Conservation (phyloP, 1,140 invertebrate species). For the Sarcophaga peregrina region DNA sequence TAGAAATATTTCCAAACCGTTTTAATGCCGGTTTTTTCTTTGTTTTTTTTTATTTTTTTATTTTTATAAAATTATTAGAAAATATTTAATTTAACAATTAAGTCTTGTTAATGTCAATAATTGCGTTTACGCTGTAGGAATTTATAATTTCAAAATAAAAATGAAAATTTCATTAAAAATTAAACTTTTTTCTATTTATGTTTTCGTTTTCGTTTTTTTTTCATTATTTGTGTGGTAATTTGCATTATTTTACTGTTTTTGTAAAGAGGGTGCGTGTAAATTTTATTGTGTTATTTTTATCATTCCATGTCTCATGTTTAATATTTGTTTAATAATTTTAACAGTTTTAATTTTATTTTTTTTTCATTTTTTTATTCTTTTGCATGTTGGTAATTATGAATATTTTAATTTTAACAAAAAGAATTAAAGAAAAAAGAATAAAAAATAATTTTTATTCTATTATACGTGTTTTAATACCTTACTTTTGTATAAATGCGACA, state of each 20-base stretch:
- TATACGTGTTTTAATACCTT: too few relatives aligned
- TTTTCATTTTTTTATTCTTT: not conserved
- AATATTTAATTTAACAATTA: slow-evolving; percentile 9
- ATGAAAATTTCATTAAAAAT: slow-evolving; percentile 10
- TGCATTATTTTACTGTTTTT: not conserved
- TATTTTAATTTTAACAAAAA: not conserved
- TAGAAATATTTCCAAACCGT: too few relatives aligned
- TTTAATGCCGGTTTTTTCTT: too few relatives aligned
- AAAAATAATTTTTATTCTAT: too few relatives aligned
- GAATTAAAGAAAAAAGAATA: too few relatives aligned
- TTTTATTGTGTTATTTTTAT: not conserved
- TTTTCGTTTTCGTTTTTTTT: too few relatives aligned
- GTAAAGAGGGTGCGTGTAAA: not conserved
- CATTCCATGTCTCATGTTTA: not conserved
- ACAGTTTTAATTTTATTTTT: not conserved
- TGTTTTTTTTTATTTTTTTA: not conserved
- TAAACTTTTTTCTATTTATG: too few relatives aligned
- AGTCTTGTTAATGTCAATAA: slow-evolving; percentile 19
- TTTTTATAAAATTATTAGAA: slow-evolving; percentile 10
- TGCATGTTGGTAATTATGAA: not conserved
- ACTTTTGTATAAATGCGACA: too few relatives aligned
- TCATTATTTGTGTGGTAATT: not conserved
- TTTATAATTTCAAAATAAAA: not conserved
- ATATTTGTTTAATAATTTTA: slow-evolving; percentile 4
- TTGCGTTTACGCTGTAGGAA: slow-evolving; percentile 9